Percentiles rank a stretch among this genome's conserved stretches.
phyloP scores from a whole-genome alignment of 2,797 vertebrate genomes.

The Pangasius sanitwongsei region DNA sequence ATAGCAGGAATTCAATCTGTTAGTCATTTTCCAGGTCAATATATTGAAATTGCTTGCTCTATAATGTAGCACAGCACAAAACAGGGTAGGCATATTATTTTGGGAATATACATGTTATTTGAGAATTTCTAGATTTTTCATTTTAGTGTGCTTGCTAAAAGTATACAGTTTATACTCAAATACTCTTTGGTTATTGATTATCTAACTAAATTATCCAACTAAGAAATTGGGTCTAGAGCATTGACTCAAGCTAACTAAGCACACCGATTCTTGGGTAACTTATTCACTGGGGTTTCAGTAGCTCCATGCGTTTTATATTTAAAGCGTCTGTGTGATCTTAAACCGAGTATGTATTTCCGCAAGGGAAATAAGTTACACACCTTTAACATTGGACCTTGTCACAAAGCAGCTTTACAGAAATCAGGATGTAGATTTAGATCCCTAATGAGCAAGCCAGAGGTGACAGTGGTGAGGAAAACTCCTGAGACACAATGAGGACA shows the following conservation, averaged over 20 bases:
- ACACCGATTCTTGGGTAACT: background rate
- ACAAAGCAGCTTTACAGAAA: background rate
- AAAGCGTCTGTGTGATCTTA: constrained; percentile 1
- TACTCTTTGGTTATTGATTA: background rate
- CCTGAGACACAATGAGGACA: background rate
- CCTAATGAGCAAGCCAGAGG: background rate
- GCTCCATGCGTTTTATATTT: background rate
- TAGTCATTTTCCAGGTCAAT: background rate
- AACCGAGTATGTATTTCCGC: background rate
- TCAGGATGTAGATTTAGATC: background rate
- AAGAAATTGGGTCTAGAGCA: background rate
- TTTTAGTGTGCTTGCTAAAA: background rate
- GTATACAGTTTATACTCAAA: background rate
- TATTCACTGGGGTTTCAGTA: background rate
- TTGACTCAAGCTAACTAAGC: background rate
- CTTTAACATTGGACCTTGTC: background rate
- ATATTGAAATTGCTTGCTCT: background rate
- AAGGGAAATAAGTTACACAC: background rate
- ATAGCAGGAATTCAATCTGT: constrained; percentile 16
- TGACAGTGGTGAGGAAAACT: background rate
- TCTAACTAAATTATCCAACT: background rate
- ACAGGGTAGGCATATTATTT: background rate
- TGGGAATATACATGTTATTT: background rate
- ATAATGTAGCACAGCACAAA: background rate
- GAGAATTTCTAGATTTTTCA: background rate